A percentile compares a stretch with the other conserved stretches of the same genome.
phyloP scores from a whole-genome alignment of 2,888 invertebrate species.

The Unio pictorum region DNA sequence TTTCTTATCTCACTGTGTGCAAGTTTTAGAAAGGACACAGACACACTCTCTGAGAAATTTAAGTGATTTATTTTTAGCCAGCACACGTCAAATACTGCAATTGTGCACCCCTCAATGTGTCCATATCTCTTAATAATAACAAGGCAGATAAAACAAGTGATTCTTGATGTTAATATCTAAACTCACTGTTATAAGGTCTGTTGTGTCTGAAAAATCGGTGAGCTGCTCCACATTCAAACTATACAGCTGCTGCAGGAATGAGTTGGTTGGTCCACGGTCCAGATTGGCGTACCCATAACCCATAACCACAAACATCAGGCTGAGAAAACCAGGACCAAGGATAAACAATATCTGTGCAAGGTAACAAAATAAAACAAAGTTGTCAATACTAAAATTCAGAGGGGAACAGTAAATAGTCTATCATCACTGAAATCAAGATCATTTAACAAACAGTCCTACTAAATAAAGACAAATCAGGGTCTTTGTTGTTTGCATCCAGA shows the following conservation, averaged over 20 bases:
- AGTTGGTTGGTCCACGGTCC: slow-evolving; percentile 42
- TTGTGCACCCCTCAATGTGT: too few relatives aligned
- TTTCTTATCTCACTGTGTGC: too few relatives aligned
- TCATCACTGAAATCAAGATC: background rate
- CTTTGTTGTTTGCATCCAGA: too few relatives aligned
- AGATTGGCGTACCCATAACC: slow-evolving; percentile 58
- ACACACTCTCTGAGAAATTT: too few relatives aligned
- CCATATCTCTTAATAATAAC: background rate
- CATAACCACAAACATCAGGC: slow-evolving; percentile 50
- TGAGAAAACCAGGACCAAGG: slow-evolving; percentile 51
- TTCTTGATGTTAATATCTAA: background rate
- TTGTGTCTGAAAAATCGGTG: slow-evolving; percentile 31
- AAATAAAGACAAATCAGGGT: too few relatives aligned
- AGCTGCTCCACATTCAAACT: slow-evolving; percentile 46
- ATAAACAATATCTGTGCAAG: slow-evolving; percentile 47
- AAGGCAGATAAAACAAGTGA: background rate
- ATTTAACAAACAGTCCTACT: too few relatives aligned
- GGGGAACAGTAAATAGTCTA: background rate
- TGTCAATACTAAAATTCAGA: background rate
- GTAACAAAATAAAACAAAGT: background rate
- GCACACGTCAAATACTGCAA: too few relatives aligned
- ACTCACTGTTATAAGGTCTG: slow-evolving; percentile 34
- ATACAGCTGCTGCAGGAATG: slow-evolving; percentile 46
- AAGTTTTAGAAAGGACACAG: too few relatives aligned
- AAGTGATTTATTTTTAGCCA: too few relatives aligned